These are phyloP conservation scores for Nicator chloris DNA, from an alignment of 2,113 vertebrate genomes.

Conservation along the genomic window DNA sequence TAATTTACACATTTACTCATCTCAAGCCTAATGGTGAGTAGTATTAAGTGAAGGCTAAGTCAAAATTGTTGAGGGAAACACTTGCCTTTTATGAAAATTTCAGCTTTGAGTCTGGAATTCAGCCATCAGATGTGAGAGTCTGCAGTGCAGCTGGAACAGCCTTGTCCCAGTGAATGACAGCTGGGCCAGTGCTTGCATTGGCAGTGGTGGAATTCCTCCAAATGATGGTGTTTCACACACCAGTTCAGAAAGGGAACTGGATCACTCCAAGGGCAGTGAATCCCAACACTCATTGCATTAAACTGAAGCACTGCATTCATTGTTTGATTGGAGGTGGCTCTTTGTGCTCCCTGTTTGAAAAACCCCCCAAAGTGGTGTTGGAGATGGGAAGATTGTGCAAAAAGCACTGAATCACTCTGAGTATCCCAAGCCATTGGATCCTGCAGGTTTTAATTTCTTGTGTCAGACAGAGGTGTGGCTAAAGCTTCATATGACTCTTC, in stretches of 20 bases:
- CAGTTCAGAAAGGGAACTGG: background rate
- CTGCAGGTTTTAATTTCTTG: background rate
- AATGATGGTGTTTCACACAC: background rate
- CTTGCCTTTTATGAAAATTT: background rate
- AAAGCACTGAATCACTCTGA: background rate
- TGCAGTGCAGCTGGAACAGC: background rate
- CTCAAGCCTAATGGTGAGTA: background rate
- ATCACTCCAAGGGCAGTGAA: background rate
- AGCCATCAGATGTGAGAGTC: background rate
- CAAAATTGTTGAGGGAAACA: background rate
- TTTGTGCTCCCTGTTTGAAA: background rate
- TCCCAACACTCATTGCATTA: background rate
- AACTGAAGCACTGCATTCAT: background rate
- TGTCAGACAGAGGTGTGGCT: background rate
- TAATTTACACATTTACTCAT: background rate
- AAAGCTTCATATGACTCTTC: background rate
- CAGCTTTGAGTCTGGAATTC: background rate
- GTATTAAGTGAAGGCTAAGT: background rate
- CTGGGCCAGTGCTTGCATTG: background rate
- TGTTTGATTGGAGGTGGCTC: background rate
- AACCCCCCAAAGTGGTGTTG: accelerated
- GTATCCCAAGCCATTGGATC: background rate
- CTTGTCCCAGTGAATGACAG: background rate
- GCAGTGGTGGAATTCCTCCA: background rate
- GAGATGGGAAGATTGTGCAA: background rate